Evolutionary conservation across 2,888 invertebrate genomes (phyloP), one percentile per base, ranked within the genome.

Genomic region (Heliconius cydno): DNA sequence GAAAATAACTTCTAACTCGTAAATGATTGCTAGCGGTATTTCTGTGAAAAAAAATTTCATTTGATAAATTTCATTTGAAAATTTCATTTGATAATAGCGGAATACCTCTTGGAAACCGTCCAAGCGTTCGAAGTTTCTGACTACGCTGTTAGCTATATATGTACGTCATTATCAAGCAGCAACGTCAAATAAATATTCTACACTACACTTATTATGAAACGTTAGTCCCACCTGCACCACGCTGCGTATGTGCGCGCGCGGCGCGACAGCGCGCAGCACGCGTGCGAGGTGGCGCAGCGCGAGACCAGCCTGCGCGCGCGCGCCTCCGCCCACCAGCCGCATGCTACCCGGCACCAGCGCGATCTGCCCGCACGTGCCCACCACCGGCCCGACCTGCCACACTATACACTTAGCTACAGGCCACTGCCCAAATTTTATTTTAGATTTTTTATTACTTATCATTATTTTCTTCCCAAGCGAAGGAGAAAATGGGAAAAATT

Each of bases 361-460:
- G 85, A 99, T 98, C 95, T 98, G 98, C 1, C 99, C 99, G 85
- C 99, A 98, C 75, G 98, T 97, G 88, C 97, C 97, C 81, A 98
- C 97, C 84, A 98, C 96, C 86, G 98, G 97, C 79, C 97, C 97
- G 74, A 98, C 96, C 98, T 98, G 86, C 19, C 66, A 15, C 25
- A 19, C 66, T 13, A 13, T 13, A 66, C 66, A 30, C 28, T 30
- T 12, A 57, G 15, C 22, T 57, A 15, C 46, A 41, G 46, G 46
- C 13, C 46, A 46, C 46, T 46, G 46, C 13, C 13, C 15, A 46
- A 4, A 46, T 46, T 46, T 46, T 15, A 28, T 28, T 28, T 28
- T 28, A 10, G 38, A 38, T 38, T 38, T 4, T 41, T 41, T 41
- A 3, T 41, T 41, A 41, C 13, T 41, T 41, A 12, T 41, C 13